Evolutionary conservation across 2,888 invertebrate species (phyloP), one percentile per base, ranked within the genome.

Genomic region (Taphrorychus bicolor): DNA sequence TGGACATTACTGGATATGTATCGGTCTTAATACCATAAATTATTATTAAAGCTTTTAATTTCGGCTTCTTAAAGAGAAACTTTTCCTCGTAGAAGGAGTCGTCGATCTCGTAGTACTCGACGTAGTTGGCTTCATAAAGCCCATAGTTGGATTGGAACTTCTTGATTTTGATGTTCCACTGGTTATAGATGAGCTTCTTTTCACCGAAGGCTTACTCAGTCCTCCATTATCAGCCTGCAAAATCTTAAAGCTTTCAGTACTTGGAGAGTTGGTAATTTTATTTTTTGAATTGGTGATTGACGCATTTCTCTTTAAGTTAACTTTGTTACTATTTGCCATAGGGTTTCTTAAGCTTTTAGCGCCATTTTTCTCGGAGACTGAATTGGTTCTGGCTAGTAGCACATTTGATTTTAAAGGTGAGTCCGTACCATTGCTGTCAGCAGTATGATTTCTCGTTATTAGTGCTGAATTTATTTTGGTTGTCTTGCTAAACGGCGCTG

Each of bases 91-190:
- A 11, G 48, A 11, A 17, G 63, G 56, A 3, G 63, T 49, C 32
- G 54, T 63, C 9, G 63, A 56, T 22, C 56, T 63, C 5, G 63
- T 63, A 7, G 63, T 57, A 19, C 63, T 63, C 7, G 63, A 56
- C 9, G 63, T 63, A n/a, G 63, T 63, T 4, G 63, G 63, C 17
- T 63, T 63, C 63, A 63, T 63, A 17, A 63, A 63, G 5, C 63
- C 63, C 57, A 57, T 56, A 11, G 49, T 22, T 7, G 21, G 17
- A 1, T 56, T 17, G 2, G 21, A 14, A 14, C 49, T 17, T 21
- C 60, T 18, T 21, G 2, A 9, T 5, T 18, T 41, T 5, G 49
- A 9, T 57, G 19, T 24, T 4, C 21, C 11, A 4, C 16, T 32
- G 3, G 56, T 23, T n/a, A 57, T 40, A 0, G 63, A 56, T 9